Base-by-base conservation (phyloP, 2,888 invertebrate genomes). In the Flexamia atlantica region DNA sequence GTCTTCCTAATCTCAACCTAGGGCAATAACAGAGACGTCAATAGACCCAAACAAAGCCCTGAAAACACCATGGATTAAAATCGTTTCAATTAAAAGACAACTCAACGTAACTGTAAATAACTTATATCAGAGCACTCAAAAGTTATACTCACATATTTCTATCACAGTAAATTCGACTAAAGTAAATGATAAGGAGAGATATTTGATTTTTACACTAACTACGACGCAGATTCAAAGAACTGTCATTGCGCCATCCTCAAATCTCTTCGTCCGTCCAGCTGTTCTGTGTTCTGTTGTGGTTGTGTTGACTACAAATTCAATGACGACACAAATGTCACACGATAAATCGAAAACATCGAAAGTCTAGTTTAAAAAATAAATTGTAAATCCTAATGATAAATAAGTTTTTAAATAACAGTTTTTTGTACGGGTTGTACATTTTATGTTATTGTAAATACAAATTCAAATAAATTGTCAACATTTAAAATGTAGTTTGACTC, bases 211-310 rank as follows among this genome's bases (percentile, higher is more conserved):
- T 32, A 30, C 53, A 83, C 32, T 82, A 42, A 64, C 85, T 86
- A 86, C 85, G 85, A 86, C 86, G 86, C 85, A 86, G 85, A 86
- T 85, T 85, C 60, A 40, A 74, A 74, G 57, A 85, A 86, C 86
- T 85, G 85, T 86, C 86, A 85, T 85, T 86, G 85, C 85, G 85
- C 84, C 85, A 85, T 85, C 85, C 85, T 64, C 81, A 17, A 46
- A 25, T 46, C 30, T 17, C 85, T 84, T 86, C 85, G 83, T 84
- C 82, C 85, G 83, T 84, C 82, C 86, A 86, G 86, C 86, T 86
- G 86, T 85, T 85, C 83, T 70, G 14, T 57, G 53, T 53, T 53
- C 10, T 60, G n/a, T n/a, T n/a, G n/a, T n/a, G n/a, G n/a, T 17
- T 81, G 25, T 64, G 64, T 64, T 64, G 64, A 64, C 28, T 64